Evolutionary conservation across 2,888 invertebrate genomes (phyloP), one percentile per base, ranked within the genome.

Genomic region (Phasia obesa): DNA sequence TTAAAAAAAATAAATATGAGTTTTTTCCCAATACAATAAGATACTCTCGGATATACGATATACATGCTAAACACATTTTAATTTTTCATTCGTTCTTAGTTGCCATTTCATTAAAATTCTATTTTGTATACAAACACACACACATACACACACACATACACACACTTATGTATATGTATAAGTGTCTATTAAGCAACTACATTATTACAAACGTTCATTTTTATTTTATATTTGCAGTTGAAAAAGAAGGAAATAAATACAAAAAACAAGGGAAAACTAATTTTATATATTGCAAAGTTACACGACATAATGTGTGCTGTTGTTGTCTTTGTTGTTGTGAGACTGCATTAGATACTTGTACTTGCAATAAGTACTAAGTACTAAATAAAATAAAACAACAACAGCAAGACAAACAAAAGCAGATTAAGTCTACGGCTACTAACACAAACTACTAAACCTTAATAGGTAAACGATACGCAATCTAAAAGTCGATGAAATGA

Each of bases 91-190:
- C n/a, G 25, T 62, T 70, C 55, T 31, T 67, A 75, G 60, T 62
- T 69, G 69, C 21, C 47, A 44, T 69, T 47, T 77, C 62, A 77
- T 70, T 70, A 64, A 70, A 77, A 62, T 77, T 70, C 62, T 55
- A 21, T 64, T 77, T 62, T 27, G 11, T 38, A 53, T 70, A 13
- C 51, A 77, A n/a, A n/a, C 59, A 59, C 15, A 35, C 35, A 35
- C 11, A 35, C n/a, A n/a, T n/a, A n/a, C n/a, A n/a, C n/a, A n/a
- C n/a, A n/a, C n/a, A n/a, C 35, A 35, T 5, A 11, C 17, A 55
- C 53, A 47, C n/a, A n/a, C n/a, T n/a, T n/a, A n/a, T n/a, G n/a
- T n/a, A n/a, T 55, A 11, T 44, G 25, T 23, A 31, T n/a, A n/a
- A n/a, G n/a, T n/a, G n/a, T 25, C 19, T 42, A 27, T 47, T 15